Evolutionary conservation across 92 coral and sea anemone species (phyloP).

Genomic region (Scolanthus callimorphus): DNA sequence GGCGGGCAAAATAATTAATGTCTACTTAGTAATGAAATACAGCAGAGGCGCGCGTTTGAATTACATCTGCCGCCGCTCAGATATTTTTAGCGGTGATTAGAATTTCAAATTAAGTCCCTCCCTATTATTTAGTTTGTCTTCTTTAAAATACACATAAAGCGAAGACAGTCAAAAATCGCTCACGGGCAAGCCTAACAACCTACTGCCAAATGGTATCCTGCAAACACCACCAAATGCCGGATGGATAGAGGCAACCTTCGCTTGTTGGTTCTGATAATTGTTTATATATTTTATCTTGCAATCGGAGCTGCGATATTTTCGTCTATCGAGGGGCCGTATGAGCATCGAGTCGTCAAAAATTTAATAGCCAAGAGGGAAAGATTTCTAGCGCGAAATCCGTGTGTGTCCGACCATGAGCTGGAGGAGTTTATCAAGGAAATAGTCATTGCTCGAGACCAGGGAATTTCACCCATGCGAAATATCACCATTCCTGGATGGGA

Average conservation of each 20-base stretch:
- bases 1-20: too few relatives aligned
- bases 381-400: conserved; percentile 75
- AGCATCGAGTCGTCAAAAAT: conserved; percentile 62
- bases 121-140: neutral
- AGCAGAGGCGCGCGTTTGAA: too few relatives aligned
- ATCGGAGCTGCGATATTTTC: conserved; percentile 97
- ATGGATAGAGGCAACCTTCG: conserved; percentile 93
- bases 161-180: neutral
- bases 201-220: too few relatives aligned
- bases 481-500: conserved; percentile 84
- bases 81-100: conserved; percentile 40
- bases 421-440: conserved; percentile 72
- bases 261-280: conserved; percentile 57
- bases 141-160: neutral
- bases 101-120: conserved; percentile 4
- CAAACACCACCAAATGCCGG: neutral
- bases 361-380: conserved; percentile 60
- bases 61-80: too few relatives aligned
- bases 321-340: conserved; percentile 95
- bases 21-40: too few relatives aligned
- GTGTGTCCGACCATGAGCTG: conserved; percentile 73
- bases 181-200: too few relatives aligned
- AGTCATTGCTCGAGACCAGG: conserved; percentile 80
- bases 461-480: conserved; percentile 70
- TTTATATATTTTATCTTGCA: conserved; percentile 82